Evolutionary conservation across 2,113 vertebrate species (phyloP).

Genomic region (Gasterosteus aculeatus): DNA sequence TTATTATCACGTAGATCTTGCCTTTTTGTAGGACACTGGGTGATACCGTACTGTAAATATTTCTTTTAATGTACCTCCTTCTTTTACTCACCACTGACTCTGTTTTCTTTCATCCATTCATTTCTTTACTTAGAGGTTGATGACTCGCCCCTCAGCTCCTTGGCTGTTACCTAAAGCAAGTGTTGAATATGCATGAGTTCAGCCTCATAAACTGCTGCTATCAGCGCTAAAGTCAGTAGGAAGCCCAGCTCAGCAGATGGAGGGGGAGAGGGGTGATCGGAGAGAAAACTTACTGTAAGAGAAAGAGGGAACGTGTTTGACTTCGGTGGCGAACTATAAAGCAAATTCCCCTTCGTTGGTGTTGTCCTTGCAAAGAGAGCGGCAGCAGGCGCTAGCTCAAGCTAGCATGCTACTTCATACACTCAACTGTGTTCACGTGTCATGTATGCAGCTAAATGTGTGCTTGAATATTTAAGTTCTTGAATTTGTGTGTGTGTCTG

Average conservation of each 20-base stretch:
- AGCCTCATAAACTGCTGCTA: conserved; percentile 75
- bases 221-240: conserved; percentile 81
- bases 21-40: background rate
- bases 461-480: conserved; percentile 50
- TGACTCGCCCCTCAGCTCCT: conserved; percentile 69
- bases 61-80: conserved; percentile 56
- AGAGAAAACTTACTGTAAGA: conserved; percentile 67
- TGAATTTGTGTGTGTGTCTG: conserved; percentile 61
- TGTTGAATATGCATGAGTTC: conserved; percentile 83
- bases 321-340: conserved; percentile 47
- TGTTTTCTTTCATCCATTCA: conserved; percentile 45
- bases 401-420: conserved; percentile 20
- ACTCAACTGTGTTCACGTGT: conserved; percentile 2
- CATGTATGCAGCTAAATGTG: conserved; percentile 43
- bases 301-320: conserved; percentile 49
- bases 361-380: conserved; percentile 34
- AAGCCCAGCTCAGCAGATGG: conserved; percentile 77
- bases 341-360: conserved; percentile 32
- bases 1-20: background rate
- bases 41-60: background rate
- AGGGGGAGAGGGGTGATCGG: conserved; percentile 34
- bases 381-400: conserved; percentile 3
- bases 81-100: conserved; percentile 20
- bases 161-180: conserved; percentile 75
- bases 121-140: conserved; percentile 66